These are phyloP conservation scores for Tipula vernalis DNA, from an alignment of 2,888 invertebrate species.

Conservation along the genomic window DNA sequence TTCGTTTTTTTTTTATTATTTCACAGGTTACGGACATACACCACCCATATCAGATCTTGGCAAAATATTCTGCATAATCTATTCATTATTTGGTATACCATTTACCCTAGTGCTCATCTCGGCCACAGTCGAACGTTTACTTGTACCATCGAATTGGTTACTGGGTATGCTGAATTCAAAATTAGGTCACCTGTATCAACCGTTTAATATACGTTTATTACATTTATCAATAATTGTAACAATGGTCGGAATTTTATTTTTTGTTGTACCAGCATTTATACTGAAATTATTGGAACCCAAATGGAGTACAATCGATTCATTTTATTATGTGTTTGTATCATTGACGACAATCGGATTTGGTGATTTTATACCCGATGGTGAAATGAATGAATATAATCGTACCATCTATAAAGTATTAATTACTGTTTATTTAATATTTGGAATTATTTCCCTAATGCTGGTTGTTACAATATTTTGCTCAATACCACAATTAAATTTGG, in stretches of 20 bases:
- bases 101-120: slow-evolving; percentile 71
- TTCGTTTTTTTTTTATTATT: not conserved
- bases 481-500: slow-evolving; percentile 77
- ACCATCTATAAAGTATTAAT: slow-evolving; percentile 73
- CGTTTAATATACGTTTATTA: slow-evolving; percentile 61
- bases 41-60: slow-evolving; percentile 76
- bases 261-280: slow-evolving; percentile 60
- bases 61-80: slow-evolving; percentile 78
- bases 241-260: slow-evolving; percentile 45
- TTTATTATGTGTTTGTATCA: slow-evolving; percentile 87
- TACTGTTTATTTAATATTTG: slow-evolving; percentile 46
- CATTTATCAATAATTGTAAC: slow-evolving; percentile 58
- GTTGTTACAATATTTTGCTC: slow-evolving; percentile 75
- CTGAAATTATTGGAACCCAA: slow-evolving; percentile 65
- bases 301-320: slow-evolving; percentile 75
- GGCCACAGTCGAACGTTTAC: slow-evolving; percentile 67
- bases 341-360: slow-evolving; percentile 81
- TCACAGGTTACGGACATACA: slow-evolving; percentile 75
- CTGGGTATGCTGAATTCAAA: slow-evolving; percentile 55
- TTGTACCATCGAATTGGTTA: slow-evolving; percentile 59
- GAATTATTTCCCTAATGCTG: slow-evolving; percentile 69
- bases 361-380: slow-evolving; percentile 72
- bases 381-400: slow-evolving; percentile 58
- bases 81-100: slow-evolving; percentile 76
- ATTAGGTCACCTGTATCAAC: slow-evolving; percentile 58